Percentiles rank a stretch among this genome's conserved stretches.
phyloP scores from a whole-genome alignment of 2,888 invertebrate genomes.

The Lycaena phlaeas region DNA sequence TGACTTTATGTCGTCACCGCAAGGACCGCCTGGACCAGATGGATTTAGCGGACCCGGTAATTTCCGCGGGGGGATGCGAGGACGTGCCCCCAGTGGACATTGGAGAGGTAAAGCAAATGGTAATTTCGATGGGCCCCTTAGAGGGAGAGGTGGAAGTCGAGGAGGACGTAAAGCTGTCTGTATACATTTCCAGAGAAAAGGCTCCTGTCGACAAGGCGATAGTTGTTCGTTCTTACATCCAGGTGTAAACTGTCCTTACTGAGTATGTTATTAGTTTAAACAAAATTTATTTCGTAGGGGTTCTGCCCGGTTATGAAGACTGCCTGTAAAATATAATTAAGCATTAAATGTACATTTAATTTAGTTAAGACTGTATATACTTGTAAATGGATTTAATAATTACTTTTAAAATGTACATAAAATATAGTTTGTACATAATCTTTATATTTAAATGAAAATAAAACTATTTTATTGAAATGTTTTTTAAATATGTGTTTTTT shows the following conservation, averaged over 20 bases:
- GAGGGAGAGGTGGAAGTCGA: slow-evolving; percentile 62
- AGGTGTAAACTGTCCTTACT: slow-evolving; percentile 74
- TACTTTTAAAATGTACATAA: too few species aligned
- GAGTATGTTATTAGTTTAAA: slow-evolving; percentile 14
- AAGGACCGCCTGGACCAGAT: slow-evolving; percentile 40
- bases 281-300: too few species aligned
- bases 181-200: slow-evolving; percentile 84
- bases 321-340: too few species aligned
- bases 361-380: too few species aligned
- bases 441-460: too few species aligned
- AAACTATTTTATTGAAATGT: too few species aligned
- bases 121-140: slow-evolving; percentile 58
- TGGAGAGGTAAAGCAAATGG: slow-evolving; percentile 52
- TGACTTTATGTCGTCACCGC: slow-evolving; percentile 60
- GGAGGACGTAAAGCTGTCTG: slow-evolving; percentile 77
- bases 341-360: too few species aligned
- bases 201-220: slow-evolving; percentile 86
- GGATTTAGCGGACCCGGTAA: slow-evolving; percentile 53
- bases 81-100: slow-evolving; percentile 62
- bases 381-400: too few species aligned
- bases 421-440: too few species aligned
- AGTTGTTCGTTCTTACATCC: slow-evolving; percentile 90
- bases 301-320: too few species aligned
- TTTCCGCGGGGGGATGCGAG: slow-evolving; percentile 70
- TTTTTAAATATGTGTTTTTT: too few species aligned